These are phyloP conservation scores for Pristionchus maxplancki DNA, from an alignment of 2,888 invertebrate genomes.

Conservation along the genomic window DNA sequence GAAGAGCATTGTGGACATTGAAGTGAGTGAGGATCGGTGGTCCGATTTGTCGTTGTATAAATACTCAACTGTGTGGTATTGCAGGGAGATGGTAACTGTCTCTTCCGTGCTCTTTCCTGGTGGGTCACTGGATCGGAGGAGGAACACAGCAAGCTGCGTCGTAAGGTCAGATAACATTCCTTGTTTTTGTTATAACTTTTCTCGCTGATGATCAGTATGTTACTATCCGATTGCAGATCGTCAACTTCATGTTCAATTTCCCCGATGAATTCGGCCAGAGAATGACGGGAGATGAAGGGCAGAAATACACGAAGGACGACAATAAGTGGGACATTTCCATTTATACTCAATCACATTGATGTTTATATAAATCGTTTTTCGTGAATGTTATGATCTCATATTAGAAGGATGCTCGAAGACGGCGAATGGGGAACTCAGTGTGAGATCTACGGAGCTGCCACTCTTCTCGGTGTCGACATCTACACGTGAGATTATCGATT, in stretches of 20 bases:
- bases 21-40: not conserved
- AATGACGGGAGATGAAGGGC: slow-evolving; percentile 27
- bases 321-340: not conserved
- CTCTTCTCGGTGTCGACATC: slow-evolving; percentile 44
- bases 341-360: no score
- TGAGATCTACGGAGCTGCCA: slow-evolving; percentile 45
- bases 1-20: not conserved
- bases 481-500: slow-evolving; percentile 31
- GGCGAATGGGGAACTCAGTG: slow-evolving; percentile 49
- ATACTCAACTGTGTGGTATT: not conserved
- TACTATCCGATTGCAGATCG: slow-evolving; percentile 4
- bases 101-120: slow-evolving; percentile 44
- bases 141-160: not conserved
- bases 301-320: not conserved
- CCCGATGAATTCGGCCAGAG: not conserved
- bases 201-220: no score
- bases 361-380: no score
- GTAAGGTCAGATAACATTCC: not conserved
- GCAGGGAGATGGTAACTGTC: slow-evolving; percentile 48
- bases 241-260: slow-evolving; percentile 14
- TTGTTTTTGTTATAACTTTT: not conserved
- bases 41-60: not conserved
- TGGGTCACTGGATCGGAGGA: slow-evolving; percentile 9
- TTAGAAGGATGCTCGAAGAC: not conserved
- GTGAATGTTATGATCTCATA: no score